Evolutionary conservation across 2,888 invertebrate genomes (phyloP).

Genomic region (Cheilosia grossa): DNA sequence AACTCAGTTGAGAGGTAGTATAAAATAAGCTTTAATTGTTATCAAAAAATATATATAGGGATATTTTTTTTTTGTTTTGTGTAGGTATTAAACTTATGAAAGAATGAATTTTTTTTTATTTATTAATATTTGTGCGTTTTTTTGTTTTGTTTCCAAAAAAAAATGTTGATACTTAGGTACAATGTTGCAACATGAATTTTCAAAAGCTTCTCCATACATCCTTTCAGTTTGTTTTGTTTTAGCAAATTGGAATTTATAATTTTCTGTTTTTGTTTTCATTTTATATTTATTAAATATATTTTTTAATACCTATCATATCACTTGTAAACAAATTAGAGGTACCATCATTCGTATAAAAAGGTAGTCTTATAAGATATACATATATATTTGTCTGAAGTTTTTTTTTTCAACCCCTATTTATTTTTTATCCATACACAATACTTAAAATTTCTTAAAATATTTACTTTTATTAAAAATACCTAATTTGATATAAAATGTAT

Average conservation of each 20-base stretch:
- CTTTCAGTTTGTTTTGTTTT: slow-evolving; percentile 40
- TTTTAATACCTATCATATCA: slow-evolving; percentile 70
- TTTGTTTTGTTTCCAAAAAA: slow-evolving; percentile 54
- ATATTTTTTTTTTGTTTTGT: slow-evolving; percentile 29
- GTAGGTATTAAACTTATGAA: slow-evolving; percentile 27
- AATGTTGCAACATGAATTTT: slow-evolving; percentile 72
- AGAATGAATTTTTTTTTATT: slow-evolving; percentile 30
- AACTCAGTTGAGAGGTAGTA: slow-evolving; percentile 60
- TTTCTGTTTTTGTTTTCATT: slow-evolving; percentile 30
- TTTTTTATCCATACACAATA: slow-evolving; percentile 29
- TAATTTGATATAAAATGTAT: slow-evolving; percentile 50
- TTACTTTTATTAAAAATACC: slow-evolving; percentile 26
- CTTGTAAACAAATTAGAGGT: slow-evolving; percentile 72
- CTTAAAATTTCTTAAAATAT: slow-evolving; percentile 22
- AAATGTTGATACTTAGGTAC: slow-evolving; percentile 74
- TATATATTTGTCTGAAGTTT: slow-evolving; percentile 49
- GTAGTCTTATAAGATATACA: slow-evolving; percentile 74
- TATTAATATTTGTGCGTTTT: slow-evolving; percentile 72
- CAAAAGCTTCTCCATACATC: slow-evolving; percentile 57
- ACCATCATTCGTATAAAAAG: slow-evolving; percentile 74
- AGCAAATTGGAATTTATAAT: slow-evolving; percentile 62
- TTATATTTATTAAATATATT: slow-evolving; percentile 25
- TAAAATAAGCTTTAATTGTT: slow-evolving; percentile 56
- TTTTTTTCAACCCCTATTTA: slow-evolving; percentile 6
- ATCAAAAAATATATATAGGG: slow-evolving; percentile 65